Conservation (phyloP, 2,888 invertebrate species). For the Smittia aterrima region DNA sequence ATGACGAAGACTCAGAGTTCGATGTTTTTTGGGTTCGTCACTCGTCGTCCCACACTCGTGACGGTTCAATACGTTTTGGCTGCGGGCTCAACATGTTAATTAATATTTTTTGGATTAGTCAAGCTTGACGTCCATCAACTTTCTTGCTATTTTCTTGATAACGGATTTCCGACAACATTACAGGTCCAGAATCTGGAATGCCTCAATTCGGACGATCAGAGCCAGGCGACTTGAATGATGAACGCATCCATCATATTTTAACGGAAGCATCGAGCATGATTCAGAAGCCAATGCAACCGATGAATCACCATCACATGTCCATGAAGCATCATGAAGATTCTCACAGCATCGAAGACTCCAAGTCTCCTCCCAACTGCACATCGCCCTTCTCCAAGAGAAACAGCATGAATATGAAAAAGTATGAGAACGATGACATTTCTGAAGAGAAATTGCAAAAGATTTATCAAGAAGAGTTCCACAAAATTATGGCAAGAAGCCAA, state of each 20-base stretch:
- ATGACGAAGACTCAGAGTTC: slow-evolving; percentile 19
- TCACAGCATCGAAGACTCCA: slow-evolving; percentile 77
- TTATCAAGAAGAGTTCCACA: slow-evolving; percentile 92
- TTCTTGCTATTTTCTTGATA: background rate
- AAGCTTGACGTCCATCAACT: background rate
- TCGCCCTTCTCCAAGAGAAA: slow-evolving; percentile 79
- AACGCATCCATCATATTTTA: slow-evolving; percentile 89
- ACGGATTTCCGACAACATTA: slow-evolving; percentile 7
- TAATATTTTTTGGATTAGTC: background rate
- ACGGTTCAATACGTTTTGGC: slow-evolving; percentile 28
- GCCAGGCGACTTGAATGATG: slow-evolving; percentile 75
- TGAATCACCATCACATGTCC: slow-evolving; percentile 53
- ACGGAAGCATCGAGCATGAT: slow-evolving; percentile 90
- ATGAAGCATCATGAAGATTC: slow-evolving; percentile 57
- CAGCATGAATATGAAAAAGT: slow-evolving; percentile 72
- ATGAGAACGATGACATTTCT: slow-evolving; percentile 91
- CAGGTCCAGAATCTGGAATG: slow-evolving; percentile 66
- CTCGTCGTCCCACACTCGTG: slow-evolving; percentile 36
- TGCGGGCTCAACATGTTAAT: background rate
- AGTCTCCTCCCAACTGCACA: slow-evolving; percentile 73
- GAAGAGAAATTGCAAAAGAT: slow-evolving; percentile 94
- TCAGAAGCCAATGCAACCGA: slow-evolving; percentile 60
- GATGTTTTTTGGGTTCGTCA: slow-evolving; percentile 6
- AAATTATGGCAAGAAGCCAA: slow-evolving; percentile 81
- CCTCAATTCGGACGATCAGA: slow-evolving; percentile 76